Conservation (phyloP, 2,888 invertebrate species). For the Gari tellinella region DNA sequence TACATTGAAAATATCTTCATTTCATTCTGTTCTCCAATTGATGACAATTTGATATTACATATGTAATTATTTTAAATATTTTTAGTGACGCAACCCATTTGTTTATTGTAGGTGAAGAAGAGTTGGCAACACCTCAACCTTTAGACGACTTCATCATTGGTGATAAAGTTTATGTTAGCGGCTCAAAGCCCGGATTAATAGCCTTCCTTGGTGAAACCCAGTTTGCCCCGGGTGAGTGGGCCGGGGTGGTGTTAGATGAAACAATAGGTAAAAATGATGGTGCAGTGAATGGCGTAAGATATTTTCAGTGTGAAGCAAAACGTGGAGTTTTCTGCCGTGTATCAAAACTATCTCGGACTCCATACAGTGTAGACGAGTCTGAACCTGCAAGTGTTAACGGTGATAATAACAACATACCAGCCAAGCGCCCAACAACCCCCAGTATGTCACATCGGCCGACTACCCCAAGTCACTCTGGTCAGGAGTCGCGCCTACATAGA, state of each 20-base stretch:
- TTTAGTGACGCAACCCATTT: too few relatives aligned
- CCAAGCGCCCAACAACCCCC: constrained; percentile 53
- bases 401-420: constrained; percentile 38
- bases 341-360: constrained; percentile 88
- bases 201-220: constrained; percentile 84
- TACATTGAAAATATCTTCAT: too few relatives aligned
- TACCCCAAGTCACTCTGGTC: constrained; percentile 56
- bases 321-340: constrained; percentile 86
- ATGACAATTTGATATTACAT: too few relatives aligned
- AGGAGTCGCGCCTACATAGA: constrained; percentile 11
- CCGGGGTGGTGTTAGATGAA: constrained; percentile 83
- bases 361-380: constrained; percentile 54
- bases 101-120: constrained; percentile 72
- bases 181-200: constrained; percentile 83
- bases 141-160: constrained; percentile 97
- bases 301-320: constrained; percentile 84
- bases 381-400: constrained; percentile 55
- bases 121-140: constrained; percentile 56
- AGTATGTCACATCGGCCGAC: constrained; percentile 47
- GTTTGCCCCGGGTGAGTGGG: constrained; percentile 84
- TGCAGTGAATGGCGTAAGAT: constrained; percentile 82
- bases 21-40: too few relatives aligned
- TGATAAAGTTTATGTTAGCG: constrained; percentile 92
- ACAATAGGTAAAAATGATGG: constrained; percentile 84
- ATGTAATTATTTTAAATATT: too few relatives aligned